Evolutionary conservation across 2,113 vertebrate species (phyloP).

Genomic region (Podarcis muralis): DNA sequence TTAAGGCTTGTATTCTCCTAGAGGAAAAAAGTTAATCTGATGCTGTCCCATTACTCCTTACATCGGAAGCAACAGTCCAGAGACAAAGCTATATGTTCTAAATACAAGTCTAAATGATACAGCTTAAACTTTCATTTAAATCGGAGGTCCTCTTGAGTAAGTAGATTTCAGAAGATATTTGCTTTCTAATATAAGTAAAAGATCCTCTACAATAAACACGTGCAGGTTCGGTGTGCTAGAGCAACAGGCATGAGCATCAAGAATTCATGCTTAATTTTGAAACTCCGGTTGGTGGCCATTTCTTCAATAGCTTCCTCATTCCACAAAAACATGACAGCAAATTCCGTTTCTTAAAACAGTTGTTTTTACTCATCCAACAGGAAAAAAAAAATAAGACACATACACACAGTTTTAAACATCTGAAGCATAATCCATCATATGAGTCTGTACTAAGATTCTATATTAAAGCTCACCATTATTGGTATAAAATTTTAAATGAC

Average conservation of each 20-base stretch:
- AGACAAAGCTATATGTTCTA: slow-evolving; percentile 80
- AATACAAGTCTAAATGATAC: slow-evolving; percentile 83
- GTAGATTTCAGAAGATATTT: slow-evolving; percentile 77
- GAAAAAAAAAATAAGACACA: slow-evolving; percentile 60
- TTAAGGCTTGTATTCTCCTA: slow-evolving; percentile 93
- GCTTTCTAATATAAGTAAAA: slow-evolving; percentile 81
- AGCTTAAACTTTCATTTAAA: slow-evolving; percentile 73
- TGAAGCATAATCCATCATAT: slow-evolving; percentile 86
- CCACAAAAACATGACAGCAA: slow-evolving; percentile 82
- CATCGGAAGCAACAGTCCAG: slow-evolving; percentile 78
- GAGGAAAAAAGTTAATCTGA: slow-evolving; percentile 79
- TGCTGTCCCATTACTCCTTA: slow-evolving; percentile 74
- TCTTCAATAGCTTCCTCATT: slow-evolving; percentile 82
- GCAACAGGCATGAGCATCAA: slow-evolving; percentile 75
- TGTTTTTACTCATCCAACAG: slow-evolving; percentile 72
- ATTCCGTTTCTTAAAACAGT: slow-evolving; percentile 80
- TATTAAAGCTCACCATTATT: slow-evolving; percentile 87
- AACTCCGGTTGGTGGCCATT: slow-evolving; percentile 79
- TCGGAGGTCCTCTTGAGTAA: slow-evolving; percentile 78
- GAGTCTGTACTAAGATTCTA: slow-evolving; percentile 78
- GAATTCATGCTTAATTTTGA: slow-evolving; percentile 79
- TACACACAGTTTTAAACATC: slow-evolving; percentile 75
- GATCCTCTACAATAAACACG: slow-evolving; percentile 78
- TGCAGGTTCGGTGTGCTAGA: slow-evolving; percentile 77
- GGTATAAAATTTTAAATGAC: slow-evolving; percentile 73